Evolutionary conservation across 1,140 invertebrate genomes (phyloP).

Genomic region (Laupala kohalensis): DNA sequence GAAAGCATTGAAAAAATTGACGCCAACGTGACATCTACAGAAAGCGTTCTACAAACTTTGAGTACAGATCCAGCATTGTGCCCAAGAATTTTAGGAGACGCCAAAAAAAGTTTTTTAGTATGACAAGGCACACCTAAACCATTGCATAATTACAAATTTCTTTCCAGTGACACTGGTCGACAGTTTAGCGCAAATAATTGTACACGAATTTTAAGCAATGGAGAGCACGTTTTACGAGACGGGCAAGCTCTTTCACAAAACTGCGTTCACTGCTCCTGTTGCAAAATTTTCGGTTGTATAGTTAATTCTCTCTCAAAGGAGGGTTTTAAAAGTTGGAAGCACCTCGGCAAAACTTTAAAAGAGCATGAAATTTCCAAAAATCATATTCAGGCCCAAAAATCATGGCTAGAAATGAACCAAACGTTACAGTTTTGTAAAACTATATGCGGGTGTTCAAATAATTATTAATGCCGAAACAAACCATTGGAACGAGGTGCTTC

Average conservation of each 20-base stretch:
- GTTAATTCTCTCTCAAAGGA: constrained; percentile 14
- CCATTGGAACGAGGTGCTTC: neutral
- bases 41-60: too few relatives aligned
- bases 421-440: constrained; percentile 9
- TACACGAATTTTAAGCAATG: constrained; percentile 16
- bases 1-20: too few relatives aligned
- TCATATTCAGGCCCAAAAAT: constrained; percentile 12
- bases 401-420: constrained; percentile 12
- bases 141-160: neutral
- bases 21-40: too few relatives aligned
- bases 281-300: constrained; percentile 17
- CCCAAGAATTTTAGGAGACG: too few relatives aligned
- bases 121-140: neutral
- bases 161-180: constrained; percentile 16
- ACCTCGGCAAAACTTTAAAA: constrained; percentile 11
- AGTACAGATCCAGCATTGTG: too few relatives aligned
- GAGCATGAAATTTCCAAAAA: constrained; percentile 13
- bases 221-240: constrained; percentile 16
- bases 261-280: constrained; percentile 19
- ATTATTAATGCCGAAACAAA: constrained; percentile 5
- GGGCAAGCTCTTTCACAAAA: too few relatives aligned
- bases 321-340: constrained; percentile 10
- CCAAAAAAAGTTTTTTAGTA: too few relatives aligned
- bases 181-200: constrained; percentile 15
- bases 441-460: constrained; percentile 5